Percentiles rank a stretch among this genome's conserved stretches.
Conservation (phyloP, 2,888 invertebrate species). For the Ypsolopha scabrella region DNA sequence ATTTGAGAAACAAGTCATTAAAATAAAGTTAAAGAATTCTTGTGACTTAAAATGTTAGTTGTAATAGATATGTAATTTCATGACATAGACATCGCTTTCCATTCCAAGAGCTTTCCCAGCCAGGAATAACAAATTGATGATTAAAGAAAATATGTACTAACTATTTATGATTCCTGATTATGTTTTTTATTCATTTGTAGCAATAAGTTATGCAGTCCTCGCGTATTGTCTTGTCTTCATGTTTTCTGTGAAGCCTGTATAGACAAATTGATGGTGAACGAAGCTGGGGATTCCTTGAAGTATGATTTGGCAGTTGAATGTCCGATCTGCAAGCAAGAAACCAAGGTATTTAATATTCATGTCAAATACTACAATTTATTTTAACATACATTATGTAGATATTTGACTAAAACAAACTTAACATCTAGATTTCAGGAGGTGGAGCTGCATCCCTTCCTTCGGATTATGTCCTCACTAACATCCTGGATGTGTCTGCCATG, state of each 20-base stretch:
- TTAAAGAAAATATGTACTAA: too few relatives aligned
- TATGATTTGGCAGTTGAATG: slow-evolving; percentile 77
- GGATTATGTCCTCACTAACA: slow-evolving; percentile 89
- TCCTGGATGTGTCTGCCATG: slow-evolving; percentile 84
- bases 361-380: too few relatives aligned
- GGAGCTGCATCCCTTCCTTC: slow-evolving; percentile 85
- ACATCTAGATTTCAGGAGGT: slow-evolving; percentile 74
- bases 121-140: too few relatives aligned
- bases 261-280: slow-evolving; percentile 80
- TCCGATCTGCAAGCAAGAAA: slow-evolving; percentile 88
- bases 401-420: slow-evolving; percentile 1
- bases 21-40: too few relatives aligned
- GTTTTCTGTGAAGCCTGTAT: slow-evolving; percentile 95
- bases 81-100: too few relatives aligned
- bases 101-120: too few relatives aligned
- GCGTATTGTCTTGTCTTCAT: slow-evolving; percentile 93
- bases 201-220: slow-evolving; percentile 82
- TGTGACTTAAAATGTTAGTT: too few relatives aligned
- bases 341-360: slow-evolving; percentile 69
- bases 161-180: too few relatives aligned
- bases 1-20: too few relatives aligned
- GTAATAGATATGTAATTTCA: too few relatives aligned
- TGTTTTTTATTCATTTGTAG: slow-evolving; percentile 42
- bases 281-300: slow-evolving; percentile 76
- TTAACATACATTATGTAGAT: neutral